phyloP scores from a whole-genome alignment of 2,113 vertebrate genomes.

The Tiliqua scincoides region DNA sequence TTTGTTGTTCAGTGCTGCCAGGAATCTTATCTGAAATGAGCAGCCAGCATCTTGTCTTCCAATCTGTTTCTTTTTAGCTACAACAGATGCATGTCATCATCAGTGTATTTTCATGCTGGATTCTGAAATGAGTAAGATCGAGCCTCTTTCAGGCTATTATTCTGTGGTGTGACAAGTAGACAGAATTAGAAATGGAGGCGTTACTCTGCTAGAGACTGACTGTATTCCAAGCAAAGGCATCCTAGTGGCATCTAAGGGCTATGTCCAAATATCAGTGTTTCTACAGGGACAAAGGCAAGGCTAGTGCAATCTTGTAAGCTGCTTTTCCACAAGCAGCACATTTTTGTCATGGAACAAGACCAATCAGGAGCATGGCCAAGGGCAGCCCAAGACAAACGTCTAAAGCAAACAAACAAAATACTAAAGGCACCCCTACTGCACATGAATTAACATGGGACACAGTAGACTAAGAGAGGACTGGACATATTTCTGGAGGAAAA shows the following conservation, averaged over 20 bases:
- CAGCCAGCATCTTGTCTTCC: slow-evolving; percentile 30
- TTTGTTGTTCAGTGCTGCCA: slow-evolving; percentile 2
- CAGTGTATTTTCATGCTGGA: neutral
- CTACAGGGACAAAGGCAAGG: neutral
- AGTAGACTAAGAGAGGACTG: no score
- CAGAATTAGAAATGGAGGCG: neutral
- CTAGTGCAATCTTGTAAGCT: neutral
- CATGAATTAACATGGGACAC: neutral
- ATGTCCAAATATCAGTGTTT: neutral
- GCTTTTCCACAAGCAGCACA: neutral
- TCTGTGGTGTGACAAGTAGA: accelerated
- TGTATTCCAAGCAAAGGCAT: neutral
- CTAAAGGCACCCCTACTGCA: neutral
- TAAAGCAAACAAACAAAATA: neutral
- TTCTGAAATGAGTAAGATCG: accelerated
- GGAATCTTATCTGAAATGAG: neutral
- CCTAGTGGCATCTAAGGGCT: neutral
- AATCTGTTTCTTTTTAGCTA: slow-evolving; percentile 36
- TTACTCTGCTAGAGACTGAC: neutral
- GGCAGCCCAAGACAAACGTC: neutral
- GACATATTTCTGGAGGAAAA: no score
- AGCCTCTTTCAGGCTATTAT: neutral
- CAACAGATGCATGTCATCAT: slow-evolving; percentile 1
- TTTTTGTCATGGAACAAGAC: neutral
- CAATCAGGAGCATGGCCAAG: neutral